Evolutionary conservation across 2,888 invertebrate genomes (phyloP), one percentile per base, ranked within the genome.

Genomic region (Pinctada fucata): DNA sequence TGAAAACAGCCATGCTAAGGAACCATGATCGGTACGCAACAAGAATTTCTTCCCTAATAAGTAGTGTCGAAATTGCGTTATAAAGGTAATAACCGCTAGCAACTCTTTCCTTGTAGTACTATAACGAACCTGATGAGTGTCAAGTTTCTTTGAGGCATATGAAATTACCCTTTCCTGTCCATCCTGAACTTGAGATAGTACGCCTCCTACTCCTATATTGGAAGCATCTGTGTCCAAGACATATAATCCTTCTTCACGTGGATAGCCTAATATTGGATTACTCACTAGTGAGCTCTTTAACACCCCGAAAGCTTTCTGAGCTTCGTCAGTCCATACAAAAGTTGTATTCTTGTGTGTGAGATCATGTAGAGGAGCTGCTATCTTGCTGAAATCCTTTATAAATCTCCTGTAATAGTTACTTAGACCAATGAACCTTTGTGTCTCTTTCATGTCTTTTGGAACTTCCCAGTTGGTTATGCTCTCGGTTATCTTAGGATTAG

Each of bases 141-240:
- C 64, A 3, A 73, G 16, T 13, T 48, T 47, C n/a, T 64, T 2
- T 4, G 48, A 64, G 64, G 73, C 66, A n/a, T 64, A 73, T 16
- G 48, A 47, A 0, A 67, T 13, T 16, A 74, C 74, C 3, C 52
- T 10, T 45, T 51, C 74, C 6, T 50, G 1, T 6, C 68, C 68
- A 8, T 68, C 75, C 45, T 75, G 67, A 1, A 68, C 16, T 31
- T 75, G 75, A 2, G 58, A 67, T n/a, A n/a, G n/a, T n/a, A n/a
- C n/a, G 47, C 45, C 75, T 47, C 69, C 75, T 13, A 75, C 16
- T 13, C 51, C 64, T 8, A 45, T 50, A 65, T 76, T 49, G 3
- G 70, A 70, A 5, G 72, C 66, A 31, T 72, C 76, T 64, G 72
- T 71, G 52, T 76, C 76, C 5, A 76, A 48, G 8, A 76, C 47